Base-by-base conservation (phyloP, 1,140 invertebrate species). In the Globodera rostochiensis region DNA sequence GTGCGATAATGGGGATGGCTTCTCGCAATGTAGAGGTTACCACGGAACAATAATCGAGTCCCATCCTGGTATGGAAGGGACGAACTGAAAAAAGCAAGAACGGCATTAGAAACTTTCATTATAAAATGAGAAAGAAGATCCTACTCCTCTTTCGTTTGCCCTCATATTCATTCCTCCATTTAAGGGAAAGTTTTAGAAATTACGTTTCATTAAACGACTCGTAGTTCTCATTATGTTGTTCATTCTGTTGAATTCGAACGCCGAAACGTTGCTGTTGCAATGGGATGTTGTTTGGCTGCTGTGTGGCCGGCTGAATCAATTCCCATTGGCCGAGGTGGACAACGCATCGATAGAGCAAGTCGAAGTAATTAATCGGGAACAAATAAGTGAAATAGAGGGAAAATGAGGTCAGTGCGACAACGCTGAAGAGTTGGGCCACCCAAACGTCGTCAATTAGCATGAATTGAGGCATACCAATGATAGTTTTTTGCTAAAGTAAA, bases 281-380 rank as follows among this genome's bases (percentile, higher is more conserved):
- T 46, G 57, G 57, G 15, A 57, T 78, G 64, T 15, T 69, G 19
- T 69, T 78, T n/a, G 11, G 11, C 36, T 71, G 77, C n/a, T 76
- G 77, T 25, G 50, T 70, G 46, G 21, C 46, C 8, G 71, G 50
- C 15, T 94, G 93, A 74, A 95, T 90, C 88, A 93, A 93, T 70
- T 92, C 92, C 95, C 95, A 98, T 82, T 92, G 92, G 11, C 96
- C 96, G 15, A 98, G 92, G 91, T 98, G 96, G 36, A 95, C 90
- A 0, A 95, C 94, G 79, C 95, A 94, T 87, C 94, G 92, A 88
- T 98, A 96, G 57, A 97, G 91, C 19, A 94, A 93, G 91, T 98
- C 96, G 86, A 94, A 94, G 88, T 96, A 95, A 90, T 92, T 92
- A 9, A 94, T 91, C 49, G 94, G 93, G 87, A 93, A 93, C 82